Evolutionary conservation across 2,888 invertebrate species (phyloP).

Genomic region (Polydrusus tereticollis): DNA sequence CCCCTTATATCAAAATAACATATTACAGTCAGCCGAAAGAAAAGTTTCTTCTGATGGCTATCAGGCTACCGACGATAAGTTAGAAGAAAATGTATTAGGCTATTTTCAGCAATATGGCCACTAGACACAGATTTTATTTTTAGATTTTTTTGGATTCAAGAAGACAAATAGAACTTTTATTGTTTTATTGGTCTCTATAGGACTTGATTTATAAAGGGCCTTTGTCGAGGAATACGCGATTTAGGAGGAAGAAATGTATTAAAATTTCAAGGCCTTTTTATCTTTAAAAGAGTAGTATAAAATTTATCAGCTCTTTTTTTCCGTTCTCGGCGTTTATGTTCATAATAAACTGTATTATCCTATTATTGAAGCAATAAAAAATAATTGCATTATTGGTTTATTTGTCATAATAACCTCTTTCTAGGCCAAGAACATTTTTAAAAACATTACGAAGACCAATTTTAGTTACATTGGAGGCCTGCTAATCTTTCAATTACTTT

Average conservation of each 20-base stretch:
- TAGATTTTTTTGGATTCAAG: constrained; percentile 19
- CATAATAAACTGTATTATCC: background rate
- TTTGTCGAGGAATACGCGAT: background rate
- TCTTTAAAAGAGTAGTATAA: background rate
- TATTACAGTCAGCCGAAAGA: constrained; percentile 44
- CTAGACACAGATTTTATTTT: constrained; percentile 37
- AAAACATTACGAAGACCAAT: no score
- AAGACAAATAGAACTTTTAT: constrained; percentile 40
- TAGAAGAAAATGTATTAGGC: constrained; percentile 41
- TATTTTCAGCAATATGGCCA: constrained; percentile 45
- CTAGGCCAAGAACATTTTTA: background rate
- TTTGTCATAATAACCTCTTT: background rate
- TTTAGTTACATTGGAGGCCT: no score
- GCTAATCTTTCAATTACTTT: no score
- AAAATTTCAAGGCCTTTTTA: background rate
- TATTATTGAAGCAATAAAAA: background rate
- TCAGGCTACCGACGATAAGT: constrained; percentile 35
- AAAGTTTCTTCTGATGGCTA: constrained; percentile 36
- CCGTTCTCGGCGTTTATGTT: background rate
- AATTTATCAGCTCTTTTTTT: background rate
- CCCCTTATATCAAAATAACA: constrained; percentile 50
- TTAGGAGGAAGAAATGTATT: background rate
- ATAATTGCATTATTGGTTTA: background rate
- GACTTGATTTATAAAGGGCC: constrained; percentile 4
- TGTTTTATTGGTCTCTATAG: constrained; percentile 23